These are phyloP conservation scores for Galagoides demidoff DNA, from an alignment of 2,797 vertebrate species.

Conservation along the genomic window DNA sequence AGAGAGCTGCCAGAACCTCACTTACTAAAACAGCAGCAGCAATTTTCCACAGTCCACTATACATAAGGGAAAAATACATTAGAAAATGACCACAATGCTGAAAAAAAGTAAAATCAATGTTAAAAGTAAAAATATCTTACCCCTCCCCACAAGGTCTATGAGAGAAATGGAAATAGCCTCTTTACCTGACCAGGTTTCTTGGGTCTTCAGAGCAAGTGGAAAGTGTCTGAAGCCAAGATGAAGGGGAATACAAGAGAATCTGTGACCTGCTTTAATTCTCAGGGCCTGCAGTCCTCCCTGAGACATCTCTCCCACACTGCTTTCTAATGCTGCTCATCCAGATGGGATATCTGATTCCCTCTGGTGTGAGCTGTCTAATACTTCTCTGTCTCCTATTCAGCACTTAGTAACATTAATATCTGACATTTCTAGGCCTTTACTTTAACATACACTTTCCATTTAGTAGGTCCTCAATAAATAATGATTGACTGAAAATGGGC, in stretches of 20 bases:
- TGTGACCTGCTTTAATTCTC: not conserved
- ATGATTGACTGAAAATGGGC: not conserved
- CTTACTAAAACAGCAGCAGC: not conserved
- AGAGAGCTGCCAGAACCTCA: not conserved
- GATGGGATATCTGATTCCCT: not conserved
- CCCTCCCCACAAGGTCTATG: not conserved
- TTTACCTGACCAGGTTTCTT: not conserved
- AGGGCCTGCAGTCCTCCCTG: not conserved
- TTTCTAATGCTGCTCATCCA: not conserved
- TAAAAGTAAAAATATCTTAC: not conserved
- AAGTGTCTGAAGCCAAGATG: conserved; percentile 15
- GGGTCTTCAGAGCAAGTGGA: conserved; percentile 2
- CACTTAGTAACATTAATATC: not conserved
- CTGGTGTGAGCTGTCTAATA: not conserved
- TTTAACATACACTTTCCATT: not conserved
- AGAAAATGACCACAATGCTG: not conserved
- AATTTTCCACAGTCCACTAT: not conserved
- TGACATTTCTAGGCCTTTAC: not conserved
- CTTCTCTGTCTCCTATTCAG: not conserved
- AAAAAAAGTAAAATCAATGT: conserved; percentile 28
- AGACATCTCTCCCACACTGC: not conserved
- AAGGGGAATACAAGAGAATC: not conserved
- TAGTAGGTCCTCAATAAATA: not conserved
- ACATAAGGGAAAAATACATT: not conserved
- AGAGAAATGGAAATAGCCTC: not conserved